These are phyloP conservation scores for Gnatocerus cornutus DNA, from an alignment of 2,888 invertebrate genomes.

Conservation along the genomic window DNA sequence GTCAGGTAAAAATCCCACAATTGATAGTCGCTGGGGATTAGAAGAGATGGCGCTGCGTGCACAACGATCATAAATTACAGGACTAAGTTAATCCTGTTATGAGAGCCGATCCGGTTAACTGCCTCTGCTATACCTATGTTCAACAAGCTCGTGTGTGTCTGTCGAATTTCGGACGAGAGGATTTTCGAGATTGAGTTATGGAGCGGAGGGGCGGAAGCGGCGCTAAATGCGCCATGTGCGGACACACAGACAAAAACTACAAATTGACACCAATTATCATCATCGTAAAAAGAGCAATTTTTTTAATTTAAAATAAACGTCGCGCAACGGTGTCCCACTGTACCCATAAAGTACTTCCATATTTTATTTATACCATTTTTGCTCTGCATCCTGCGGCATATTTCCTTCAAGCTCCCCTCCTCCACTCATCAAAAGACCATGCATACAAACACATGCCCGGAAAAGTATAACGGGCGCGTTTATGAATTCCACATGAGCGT, in stretches of 20 bases:
- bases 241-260: background rate
- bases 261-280: no score
- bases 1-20: constrained; percentile 71
- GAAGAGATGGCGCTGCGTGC: constrained; percentile 63
- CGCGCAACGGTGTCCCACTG: no score
- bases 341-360: no score
- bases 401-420: background rate
- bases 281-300: no score
- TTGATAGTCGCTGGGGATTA: constrained; percentile 71
- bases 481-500: constrained; percentile 49
- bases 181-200: constrained; percentile 14
- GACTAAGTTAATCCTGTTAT: constrained; percentile 70
- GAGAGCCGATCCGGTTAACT: constrained; percentile 64
- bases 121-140: constrained; percentile 24
- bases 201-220: background rate
- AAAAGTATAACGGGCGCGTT: constrained; percentile 25
- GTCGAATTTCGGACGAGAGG: constrained; percentile 18
- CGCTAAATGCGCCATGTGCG: background rate
- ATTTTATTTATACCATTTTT: no score
- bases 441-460: constrained; percentile 15
- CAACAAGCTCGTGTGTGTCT: constrained; percentile 35
- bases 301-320: no score
- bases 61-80: constrained; percentile 67
- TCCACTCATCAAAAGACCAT: constrained; percentile 16
- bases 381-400: background rate